A percentile compares a stretch with the other conserved stretches of the same genome.
Evolutionary conservation across 2,888 invertebrate genomes (phyloP).

Genomic region (Mimumesa dahlbomi): DNA sequence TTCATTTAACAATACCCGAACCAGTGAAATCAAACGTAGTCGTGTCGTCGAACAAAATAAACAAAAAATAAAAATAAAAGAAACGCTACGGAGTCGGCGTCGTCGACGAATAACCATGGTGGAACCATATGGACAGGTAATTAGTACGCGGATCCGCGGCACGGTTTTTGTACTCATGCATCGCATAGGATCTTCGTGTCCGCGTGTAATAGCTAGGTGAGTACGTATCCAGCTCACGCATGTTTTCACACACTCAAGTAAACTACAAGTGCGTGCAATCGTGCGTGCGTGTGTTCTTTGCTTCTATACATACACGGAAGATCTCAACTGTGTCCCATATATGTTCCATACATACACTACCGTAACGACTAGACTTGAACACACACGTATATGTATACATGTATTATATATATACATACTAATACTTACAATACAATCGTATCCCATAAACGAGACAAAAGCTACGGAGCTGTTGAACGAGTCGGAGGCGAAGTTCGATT

Average conservation of each 20-base stretch:
- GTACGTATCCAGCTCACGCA: conserved; percentile 44
- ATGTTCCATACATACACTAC: no score
- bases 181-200: conserved; percentile 15
- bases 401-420: no score
- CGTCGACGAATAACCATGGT: no score
- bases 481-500: no score
- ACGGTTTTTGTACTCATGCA: background rate
- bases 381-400: no score
- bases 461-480: no score
- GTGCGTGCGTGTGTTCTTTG: conserved; percentile 13
- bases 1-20: background rate
- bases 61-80: conserved; percentile 30
- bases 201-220: conserved; percentile 38
- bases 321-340: no score
- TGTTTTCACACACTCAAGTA: conserved; percentile 7
- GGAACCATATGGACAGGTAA: conserved; percentile 32
- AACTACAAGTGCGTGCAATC: conserved; percentile 1
- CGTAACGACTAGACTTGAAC: no score
- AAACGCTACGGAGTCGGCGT: background rate
- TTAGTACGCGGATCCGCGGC: conserved; percentile 18
- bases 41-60: background rate
- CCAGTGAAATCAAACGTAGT: background rate
- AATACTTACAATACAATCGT: no score
- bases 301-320: background rate
- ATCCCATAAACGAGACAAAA: no score